Base-by-base conservation (phyloP, 2,797 vertebrate species). In the Microhierax caerulescens region DNA sequence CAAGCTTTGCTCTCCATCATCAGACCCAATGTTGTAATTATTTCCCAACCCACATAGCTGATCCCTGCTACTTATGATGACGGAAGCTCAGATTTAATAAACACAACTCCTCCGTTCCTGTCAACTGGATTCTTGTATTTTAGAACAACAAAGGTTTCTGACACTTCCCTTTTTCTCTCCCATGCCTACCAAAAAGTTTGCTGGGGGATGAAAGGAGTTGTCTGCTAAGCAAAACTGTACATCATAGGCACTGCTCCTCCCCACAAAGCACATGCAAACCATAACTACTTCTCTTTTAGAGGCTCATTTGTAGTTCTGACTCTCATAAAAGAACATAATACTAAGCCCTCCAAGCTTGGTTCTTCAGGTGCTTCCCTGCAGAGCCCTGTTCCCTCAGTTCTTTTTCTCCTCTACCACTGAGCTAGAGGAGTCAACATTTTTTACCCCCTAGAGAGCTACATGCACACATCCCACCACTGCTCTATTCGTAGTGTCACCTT, bases 81-180 rank as follows among this genome's bases (percentile, higher is more conserved):
- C 18, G 70, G 93, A 95, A 93, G 57, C 90, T 92, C 92, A 90
- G 85, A 94, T 93, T 90, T 93, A 87, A 95, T 89, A 94, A 85
- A 61, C n/a, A 83, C 86, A 90, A 93, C 94, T 96, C 90, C 94
- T 93, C 86, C 24, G 4, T 73, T 92, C 59, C 70, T 77, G 85
- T 86, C 93, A 93, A 61, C 32, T 23, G 22, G 34, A 67, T 94
- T 89, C 92, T 73, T 95, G 63, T 63, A 27, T 34, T 69, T 75
- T 47, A 78, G 43, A 93, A 73, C 83, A 92, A 94, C 77, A 70
- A 87, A 74, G 45, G 63, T 56, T 95, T 89, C 80, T 92, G 89
- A 73, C 74, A 56, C 4, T 3, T 90, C 70, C 80, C 73, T 72
- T 86, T 67, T 69, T 75, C 80, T 73, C 54, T 73, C 36, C 53